Percentiles rank a stretch among this genome's conserved stretches.
phyloP scores from a whole-genome alignment of 2,888 invertebrate genomes.

The Xylophagus ater region DNA sequence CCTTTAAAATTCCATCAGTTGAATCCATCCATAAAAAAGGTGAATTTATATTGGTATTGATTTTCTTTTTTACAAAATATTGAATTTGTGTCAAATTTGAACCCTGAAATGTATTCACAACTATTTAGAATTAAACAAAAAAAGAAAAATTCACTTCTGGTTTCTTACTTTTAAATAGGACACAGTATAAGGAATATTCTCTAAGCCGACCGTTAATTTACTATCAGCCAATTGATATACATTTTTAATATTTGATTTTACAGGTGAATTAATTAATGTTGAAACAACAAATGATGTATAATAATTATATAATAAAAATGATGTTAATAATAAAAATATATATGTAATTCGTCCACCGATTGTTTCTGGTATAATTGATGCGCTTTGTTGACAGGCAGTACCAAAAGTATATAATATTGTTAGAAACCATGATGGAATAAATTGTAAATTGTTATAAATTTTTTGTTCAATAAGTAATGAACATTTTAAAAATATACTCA shows the following conservation, averaged over 20 bases:
- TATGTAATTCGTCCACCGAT: conserved; percentile 36
- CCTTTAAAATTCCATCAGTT: conserved; percentile 25
- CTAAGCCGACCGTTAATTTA: conserved; percentile 43
- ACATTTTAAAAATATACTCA: conserved; percentile 31
- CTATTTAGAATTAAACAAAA: not conserved
- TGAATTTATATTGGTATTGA: conserved; percentile 4
- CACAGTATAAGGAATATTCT: conserved; percentile 37
- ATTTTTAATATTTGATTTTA: conserved; percentile 42
- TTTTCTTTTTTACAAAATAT: conserved; percentile 16
- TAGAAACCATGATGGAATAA: conserved; percentile 28
- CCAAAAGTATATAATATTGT: conserved; percentile 39
- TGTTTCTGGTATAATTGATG: conserved; percentile 37
- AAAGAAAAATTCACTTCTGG: not conserved
- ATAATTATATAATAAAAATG: conserved; percentile 47
- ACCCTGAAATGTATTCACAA: conserved; percentile 19
- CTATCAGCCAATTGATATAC: conserved; percentile 44
- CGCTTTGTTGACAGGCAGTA: conserved; percentile 42
- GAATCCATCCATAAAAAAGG: conserved; percentile 23
- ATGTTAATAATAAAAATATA: conserved; percentile 27
- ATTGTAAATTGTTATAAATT: conserved; percentile 20
- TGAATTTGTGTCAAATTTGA: conserved; percentile 24
- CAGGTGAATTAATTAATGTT: conserved; percentile 46
- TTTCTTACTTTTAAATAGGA: conserved; percentile 27
- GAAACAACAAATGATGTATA: conserved; percentile 55
- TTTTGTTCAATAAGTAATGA: conserved; percentile 29